Conservation (phyloP, 1,140 invertebrate genomes). For the Phenacoccus solenopsis region DNA sequence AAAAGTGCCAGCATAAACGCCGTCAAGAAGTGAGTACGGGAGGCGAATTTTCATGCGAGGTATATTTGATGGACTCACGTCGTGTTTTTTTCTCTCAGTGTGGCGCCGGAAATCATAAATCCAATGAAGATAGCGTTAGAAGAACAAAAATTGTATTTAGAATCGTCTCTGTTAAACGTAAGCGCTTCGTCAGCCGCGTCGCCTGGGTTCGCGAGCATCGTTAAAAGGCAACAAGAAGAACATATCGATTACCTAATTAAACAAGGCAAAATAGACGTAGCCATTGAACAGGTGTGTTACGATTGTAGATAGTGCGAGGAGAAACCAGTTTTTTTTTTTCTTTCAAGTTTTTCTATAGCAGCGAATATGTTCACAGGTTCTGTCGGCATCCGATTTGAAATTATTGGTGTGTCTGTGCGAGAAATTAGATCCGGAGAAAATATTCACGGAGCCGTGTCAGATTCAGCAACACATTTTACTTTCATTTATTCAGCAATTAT, state of each 20-base stretch:
- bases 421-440: slow-evolving; percentile 55
- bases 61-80: background rate
- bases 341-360: too few species aligned
- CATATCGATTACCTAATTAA: background rate
- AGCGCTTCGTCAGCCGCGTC: background rate
- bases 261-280: background rate
- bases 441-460: slow-evolving; percentile 57
- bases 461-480: slow-evolving; percentile 74
- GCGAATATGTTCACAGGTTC: slow-evolving; percentile 48
- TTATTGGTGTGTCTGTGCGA: slow-evolving; percentile 75
- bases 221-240: background rate
- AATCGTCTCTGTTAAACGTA: background rate
- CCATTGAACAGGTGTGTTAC: background rate
- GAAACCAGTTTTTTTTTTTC: too few species aligned
- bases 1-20: background rate
- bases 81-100: background rate
- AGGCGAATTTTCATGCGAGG: background rate
- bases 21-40: background rate
- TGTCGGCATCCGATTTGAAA: slow-evolving; percentile 69
- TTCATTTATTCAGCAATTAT: slow-evolving; percentile 83
- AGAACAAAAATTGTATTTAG: background rate
- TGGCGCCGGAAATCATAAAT: background rate
- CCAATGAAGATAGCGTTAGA: background rate
- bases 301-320: too few species aligned
- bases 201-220: background rate